A percentile compares a stretch with the other conserved stretches of the same genome.
phyloP scores from a whole-genome alignment of 2,797 vertebrate genomes.

The Scarus forsteni region DNA sequence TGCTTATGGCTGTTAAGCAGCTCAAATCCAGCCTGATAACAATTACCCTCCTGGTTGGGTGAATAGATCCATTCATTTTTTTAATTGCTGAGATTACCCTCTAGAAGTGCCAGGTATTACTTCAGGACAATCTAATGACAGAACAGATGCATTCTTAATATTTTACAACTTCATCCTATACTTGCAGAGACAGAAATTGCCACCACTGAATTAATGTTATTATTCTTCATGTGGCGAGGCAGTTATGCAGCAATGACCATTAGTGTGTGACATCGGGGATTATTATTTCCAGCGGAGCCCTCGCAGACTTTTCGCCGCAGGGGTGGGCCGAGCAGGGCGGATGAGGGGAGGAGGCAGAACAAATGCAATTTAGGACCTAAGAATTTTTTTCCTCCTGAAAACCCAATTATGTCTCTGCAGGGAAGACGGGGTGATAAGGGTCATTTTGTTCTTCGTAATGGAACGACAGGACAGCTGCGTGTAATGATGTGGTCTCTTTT shows the following conservation, averaged over 20 bases:
- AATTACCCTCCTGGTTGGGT: constrained; percentile 25
- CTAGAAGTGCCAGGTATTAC: constrained; percentile 24
- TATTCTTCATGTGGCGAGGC: constrained; percentile 41
- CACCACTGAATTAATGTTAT: constrained; percentile 51
- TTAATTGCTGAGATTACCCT: constrained; percentile 52
- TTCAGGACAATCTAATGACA: constrained; percentile 36
- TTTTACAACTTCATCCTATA: constrained; percentile 43
- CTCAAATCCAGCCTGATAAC: constrained; percentile 19
- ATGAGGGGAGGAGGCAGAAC: constrained; percentile 43
- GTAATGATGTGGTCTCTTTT: constrained; percentile 68
- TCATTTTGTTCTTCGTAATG: constrained; percentile 72
- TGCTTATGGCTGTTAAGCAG: neutral
- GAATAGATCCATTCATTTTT: constrained; percentile 43
- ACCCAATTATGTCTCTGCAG: constrained; percentile 67
- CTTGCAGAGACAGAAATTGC: constrained; percentile 51
- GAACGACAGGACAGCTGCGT: constrained; percentile 48
- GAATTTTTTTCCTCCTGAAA: constrained; percentile 64
- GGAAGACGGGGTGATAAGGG: constrained; percentile 60
- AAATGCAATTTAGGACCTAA: constrained; percentile 69
- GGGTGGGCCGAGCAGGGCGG: constrained; percentile 42
- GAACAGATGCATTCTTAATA: constrained; percentile 44
- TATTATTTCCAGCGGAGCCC: constrained; percentile 56
- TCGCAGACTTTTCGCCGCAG: constrained; percentile 20
- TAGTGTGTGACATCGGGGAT: constrained; percentile 63
- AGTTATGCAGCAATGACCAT: constrained; percentile 56